A percentile compares a stretch with the other conserved stretches of the same genome.
These are phyloP conservation scores for Bolinopsis microptera DNA, from an alignment of 37 sponge, comb jelly and placozoan genomes.

Conservation along the genomic window DNA sequence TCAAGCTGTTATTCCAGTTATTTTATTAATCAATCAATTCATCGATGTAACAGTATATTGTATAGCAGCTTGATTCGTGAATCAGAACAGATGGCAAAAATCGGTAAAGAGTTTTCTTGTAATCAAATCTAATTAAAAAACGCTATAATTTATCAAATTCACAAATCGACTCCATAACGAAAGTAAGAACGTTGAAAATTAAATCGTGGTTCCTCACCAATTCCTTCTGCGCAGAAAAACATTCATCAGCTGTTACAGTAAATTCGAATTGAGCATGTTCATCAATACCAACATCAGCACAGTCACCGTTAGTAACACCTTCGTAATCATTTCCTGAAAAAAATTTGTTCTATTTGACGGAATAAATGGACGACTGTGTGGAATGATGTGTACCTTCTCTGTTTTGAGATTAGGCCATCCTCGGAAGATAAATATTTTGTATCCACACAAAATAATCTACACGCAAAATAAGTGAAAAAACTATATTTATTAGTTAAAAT, in stretches of 20 bases:
- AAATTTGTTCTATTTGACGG: not conserved
- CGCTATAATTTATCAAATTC: not conserved
- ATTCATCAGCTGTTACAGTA: conserved; percentile 37
- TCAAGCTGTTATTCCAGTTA: too few species aligned
- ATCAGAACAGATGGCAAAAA: not conserved
- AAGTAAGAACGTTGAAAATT: not conserved
- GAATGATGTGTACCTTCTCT: not conserved
- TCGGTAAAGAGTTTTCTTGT: not conserved
- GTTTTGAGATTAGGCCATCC: too few species aligned
- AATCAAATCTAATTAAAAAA: too few species aligned
- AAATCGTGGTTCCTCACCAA: not conserved
- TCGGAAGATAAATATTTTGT: too few species aligned
- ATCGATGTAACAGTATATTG: too few species aligned
- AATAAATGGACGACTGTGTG: not conserved
- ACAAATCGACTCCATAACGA: not conserved
- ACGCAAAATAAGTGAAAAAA: too few species aligned
- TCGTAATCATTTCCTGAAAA: too few species aligned
- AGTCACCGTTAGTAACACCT: conserved; percentile 9
- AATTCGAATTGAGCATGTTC: conserved; percentile 21
- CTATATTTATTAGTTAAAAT: too few species aligned
- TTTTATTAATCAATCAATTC: too few species aligned
- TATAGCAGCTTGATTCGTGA: not conserved
- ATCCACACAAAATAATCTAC: too few species aligned
- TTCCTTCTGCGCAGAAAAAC: not conserved
- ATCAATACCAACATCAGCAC: not conserved